Conservation (phyloP, 2,888 invertebrate species). For the Agrilus mali region DNA sequence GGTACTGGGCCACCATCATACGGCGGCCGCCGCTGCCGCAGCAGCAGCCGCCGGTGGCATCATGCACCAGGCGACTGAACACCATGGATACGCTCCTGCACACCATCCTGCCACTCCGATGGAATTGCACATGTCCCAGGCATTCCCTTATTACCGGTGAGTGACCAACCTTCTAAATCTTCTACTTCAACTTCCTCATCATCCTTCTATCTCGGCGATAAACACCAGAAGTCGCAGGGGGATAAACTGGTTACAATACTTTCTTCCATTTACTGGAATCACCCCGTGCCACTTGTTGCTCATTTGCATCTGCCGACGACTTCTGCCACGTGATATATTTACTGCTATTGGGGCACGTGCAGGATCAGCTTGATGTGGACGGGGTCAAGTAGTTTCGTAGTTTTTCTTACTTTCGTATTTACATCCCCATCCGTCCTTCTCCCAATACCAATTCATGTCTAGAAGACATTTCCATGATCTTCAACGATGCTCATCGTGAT, state of each 20-base stretch:
- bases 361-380: slow-evolving; percentile 12
- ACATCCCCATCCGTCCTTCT: too few species aligned
- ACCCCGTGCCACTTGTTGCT: slow-evolving; percentile 28
- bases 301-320: slow-evolving; percentile 25
- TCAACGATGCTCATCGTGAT: too few species aligned
- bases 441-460: too few species aligned
- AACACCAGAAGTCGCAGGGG: background rate
- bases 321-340: slow-evolving; percentile 27
- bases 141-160: slow-evolving; percentile 84
- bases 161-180: slow-evolving; percentile 20
- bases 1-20: slow-evolving; percentile 54
- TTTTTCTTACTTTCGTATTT: too few species aligned
- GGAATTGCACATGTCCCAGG: slow-evolving; percentile 86
- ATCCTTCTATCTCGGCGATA: background rate
- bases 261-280: slow-evolving; percentile 3
- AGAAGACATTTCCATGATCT: too few species aligned
- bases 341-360: slow-evolving; percentile 28
- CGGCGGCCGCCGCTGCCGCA: slow-evolving; percentile 32
- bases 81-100: slow-evolving; percentile 45
- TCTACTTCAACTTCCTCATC: background rate
- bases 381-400: too few species aligned
- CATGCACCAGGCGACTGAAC: slow-evolving; percentile 36
- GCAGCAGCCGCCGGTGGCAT: slow-evolving; percentile 33
- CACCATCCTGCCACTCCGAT: slow-evolving; percentile 51
- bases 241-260: background rate